Evolutionary conservation across 1,140 invertebrate genomes (phyloP).

Genomic region (Aporrectodea caliginosa): DNA sequence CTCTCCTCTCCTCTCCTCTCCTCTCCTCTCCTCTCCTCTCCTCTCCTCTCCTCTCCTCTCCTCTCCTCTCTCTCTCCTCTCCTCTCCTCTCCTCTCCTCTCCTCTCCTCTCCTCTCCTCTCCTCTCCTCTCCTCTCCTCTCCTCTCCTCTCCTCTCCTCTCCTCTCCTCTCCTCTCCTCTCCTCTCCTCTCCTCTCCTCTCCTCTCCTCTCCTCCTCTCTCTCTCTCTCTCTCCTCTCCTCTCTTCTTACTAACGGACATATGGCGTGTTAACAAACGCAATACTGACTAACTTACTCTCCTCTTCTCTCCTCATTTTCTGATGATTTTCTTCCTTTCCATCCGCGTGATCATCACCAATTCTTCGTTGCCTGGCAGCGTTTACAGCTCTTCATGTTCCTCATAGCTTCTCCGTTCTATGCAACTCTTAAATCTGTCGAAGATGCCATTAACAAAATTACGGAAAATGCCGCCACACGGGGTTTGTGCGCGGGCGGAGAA

Average conservation of each 20-base stretch:
- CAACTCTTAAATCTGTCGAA: too few relatives aligned
- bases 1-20: background rate
- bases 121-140: background rate
- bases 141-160: background rate
- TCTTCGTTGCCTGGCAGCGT: too few relatives aligned
- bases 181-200: background rate
- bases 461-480: too few relatives aligned
- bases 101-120: background rate
- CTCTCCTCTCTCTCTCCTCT: conserved; percentile 8
- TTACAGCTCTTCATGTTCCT: too few relatives aligned
- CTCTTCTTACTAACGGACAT: too few relatives aligned
- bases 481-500: too few relatives aligned
- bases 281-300: too few relatives aligned
- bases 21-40: conserved; percentile 1
- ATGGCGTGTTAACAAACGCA: too few relatives aligned
- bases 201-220: conserved; percentile 3
- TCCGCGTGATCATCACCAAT: background rate
- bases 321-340: background rate
- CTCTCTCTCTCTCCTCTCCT: conserved; percentile 11
- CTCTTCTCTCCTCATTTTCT: background rate
- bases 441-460: too few relatives aligned
- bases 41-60: conserved; percentile 19
- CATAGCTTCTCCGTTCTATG: too few relatives aligned
- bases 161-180: background rate
- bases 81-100: background rate